Conservation (phyloP, 2,888 invertebrate species). For the Rapana venosa region DNA sequence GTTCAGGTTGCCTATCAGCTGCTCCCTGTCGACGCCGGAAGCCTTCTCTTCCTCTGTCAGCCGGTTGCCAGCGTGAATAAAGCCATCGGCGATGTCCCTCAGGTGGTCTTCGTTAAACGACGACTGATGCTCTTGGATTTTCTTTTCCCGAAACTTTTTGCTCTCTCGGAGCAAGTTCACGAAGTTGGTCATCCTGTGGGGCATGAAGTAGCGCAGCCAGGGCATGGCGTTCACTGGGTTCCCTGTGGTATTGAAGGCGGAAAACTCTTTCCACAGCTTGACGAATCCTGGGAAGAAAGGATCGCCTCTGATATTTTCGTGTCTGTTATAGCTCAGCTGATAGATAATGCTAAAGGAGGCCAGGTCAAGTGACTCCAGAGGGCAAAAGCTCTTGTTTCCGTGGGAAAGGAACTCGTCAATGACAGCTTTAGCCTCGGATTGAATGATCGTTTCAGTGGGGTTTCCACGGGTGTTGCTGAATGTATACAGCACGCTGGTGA, state of each 20-base stretch:
- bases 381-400: conserved; percentile 30
- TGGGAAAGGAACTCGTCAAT: conserved; percentile 17
- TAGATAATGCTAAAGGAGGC: conserved; percentile 48
- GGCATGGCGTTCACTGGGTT: background rate
- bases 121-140: background rate
- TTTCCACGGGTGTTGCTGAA: conserved; percentile 46
- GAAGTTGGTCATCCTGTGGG: background rate
- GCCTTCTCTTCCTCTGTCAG: conserved; percentile 23
- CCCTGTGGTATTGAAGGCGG: background rate
- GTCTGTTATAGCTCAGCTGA: conserved; percentile 51
- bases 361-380: conserved; percentile 33
- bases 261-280: background rate
- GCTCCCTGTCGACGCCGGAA: conserved; percentile 62
- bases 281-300: background rate
- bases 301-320: conserved; percentile 36
- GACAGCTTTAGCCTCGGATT: conserved; percentile 38
- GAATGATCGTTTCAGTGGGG: conserved; percentile 45
- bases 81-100: background rate
- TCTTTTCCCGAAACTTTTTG: background rate
- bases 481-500: conserved; percentile 50
- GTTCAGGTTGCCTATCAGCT: conserved; percentile 66
- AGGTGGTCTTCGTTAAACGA: background rate
- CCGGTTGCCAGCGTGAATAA: background rate
- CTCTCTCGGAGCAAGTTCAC: background rate
- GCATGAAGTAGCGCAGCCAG: background rate